Base-by-base conservation (phyloP, 2,888 invertebrate species). In the Halictus ligatus region DNA sequence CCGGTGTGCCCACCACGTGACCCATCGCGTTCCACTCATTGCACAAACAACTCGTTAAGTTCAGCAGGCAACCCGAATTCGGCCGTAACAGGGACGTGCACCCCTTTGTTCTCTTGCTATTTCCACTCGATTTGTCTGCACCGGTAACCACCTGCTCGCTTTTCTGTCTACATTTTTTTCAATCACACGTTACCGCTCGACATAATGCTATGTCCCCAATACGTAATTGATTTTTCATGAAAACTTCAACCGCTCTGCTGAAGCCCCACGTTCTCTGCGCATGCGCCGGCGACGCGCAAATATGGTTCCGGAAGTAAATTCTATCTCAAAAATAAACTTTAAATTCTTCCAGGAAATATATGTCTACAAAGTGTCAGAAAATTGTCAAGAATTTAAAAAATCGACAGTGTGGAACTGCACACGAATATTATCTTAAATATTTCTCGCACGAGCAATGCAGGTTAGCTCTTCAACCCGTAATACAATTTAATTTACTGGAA, bases 11-110 rank as follows among this genome's bases (percentile, higher is more conserved):
- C 83, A 87, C 89, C 88, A 89, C 88, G 91, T 86, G 92, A 87
- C 88, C 90, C 88, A 89, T 90, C 89, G 90, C 88, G 86, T 88
- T 91, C 83, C 91, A 85, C 89, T 90, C 91, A 88, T 91, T 87
- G 90, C 86, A 88, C 91, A 89, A 92, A 91, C 91, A 89, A 91
- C 88, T 92, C 90, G 91, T 92, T 91, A 90, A 91, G 87, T 91
- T 90, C 84, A 86, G 83, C 89, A 83, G 88, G 82, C 89, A 83
- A 87, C 86, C 88, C 89, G 89, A 88, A 90, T 89, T 91, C 85
- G 88, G 81, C 77, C 81, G 86, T 82, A 87, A 81, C 83, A 78
- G 79, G 81, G 74, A 83, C 86, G 86, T 58, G 77, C 75, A 75
- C 80, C 88, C 78, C 88, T 88, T 89, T 89, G 86, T 89, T 81